phyloP scores from a whole-genome alignment of 2,888 invertebrate species.

The Steinernema hermaphroditum region DNA sequence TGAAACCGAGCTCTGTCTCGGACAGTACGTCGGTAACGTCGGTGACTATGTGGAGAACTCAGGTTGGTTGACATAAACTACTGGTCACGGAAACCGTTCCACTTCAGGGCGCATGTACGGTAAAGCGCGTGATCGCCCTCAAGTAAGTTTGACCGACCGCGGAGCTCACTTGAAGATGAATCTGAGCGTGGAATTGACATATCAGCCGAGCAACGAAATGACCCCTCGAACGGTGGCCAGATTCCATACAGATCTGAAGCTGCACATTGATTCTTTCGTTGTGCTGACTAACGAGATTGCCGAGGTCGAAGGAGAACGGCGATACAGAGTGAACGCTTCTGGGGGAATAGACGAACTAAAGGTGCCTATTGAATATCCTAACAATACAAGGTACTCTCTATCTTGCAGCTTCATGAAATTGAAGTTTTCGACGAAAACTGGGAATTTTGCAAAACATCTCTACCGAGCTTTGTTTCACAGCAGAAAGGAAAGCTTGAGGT shows the following conservation, averaged over 20 bases:
- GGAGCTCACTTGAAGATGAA: conserved; percentile 19
- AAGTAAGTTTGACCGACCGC: background rate
- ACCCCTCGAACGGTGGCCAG: background rate
- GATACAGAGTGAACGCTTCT: conserved; percentile 9
- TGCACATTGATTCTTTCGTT: conserved; percentile 6
- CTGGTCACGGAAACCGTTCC: background rate
- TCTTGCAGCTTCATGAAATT: background rate
- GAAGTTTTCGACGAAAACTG: background rate
- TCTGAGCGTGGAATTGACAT: background rate
- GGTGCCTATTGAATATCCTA: background rate
- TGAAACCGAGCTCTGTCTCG: background rate
- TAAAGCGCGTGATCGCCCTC: background rate
- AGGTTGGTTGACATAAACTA: background rate
- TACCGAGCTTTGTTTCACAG: background rate
- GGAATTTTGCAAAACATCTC: background rate
- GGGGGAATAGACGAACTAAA: conserved; percentile 17
- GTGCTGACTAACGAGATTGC: conserved; percentile 8
- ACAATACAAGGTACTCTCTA: background rate
- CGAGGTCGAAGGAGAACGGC: background rate
- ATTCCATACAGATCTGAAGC: background rate
- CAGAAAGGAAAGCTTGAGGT: conserved; percentile 30
- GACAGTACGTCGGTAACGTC: background rate
- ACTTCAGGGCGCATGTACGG: conserved; percentile 14
- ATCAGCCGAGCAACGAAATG: background rate
- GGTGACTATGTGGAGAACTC: conserved; percentile 5